These are phyloP conservation scores for Eucidaris tribuloides DNA, from an alignment of 35 echinoderm and acorn worm genomes.

Conservation along the genomic window DNA sequence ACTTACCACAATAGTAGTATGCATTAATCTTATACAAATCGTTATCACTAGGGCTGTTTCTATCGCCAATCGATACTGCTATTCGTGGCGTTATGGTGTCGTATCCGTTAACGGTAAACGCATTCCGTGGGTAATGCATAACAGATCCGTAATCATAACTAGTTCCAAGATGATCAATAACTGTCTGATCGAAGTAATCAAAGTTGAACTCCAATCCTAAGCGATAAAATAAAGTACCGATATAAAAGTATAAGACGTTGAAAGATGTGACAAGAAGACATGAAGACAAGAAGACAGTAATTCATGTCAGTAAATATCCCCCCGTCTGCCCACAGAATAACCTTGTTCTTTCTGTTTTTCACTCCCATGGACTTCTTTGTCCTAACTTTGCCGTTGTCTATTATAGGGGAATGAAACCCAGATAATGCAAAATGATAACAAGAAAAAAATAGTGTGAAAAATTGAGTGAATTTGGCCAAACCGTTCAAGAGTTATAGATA, in stretches of 20 bases:
- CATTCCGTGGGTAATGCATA: constrained; percentile 83
- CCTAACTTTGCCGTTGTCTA: no score
- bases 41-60: constrained; percentile 72
- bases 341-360: no score
- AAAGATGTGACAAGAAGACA: neutral
- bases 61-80: constrained; percentile 42
- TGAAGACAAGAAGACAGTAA: neutral
- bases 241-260: neutral
- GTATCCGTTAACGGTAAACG: constrained; percentile 62
- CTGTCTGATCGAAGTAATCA: constrained; percentile 34
- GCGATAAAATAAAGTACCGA: neutral
- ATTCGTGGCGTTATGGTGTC: constrained; percentile 49
- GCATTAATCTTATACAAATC: constrained; percentile 74
- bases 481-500: no score
- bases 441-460: no score
- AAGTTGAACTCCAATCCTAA: constrained; percentile 79
- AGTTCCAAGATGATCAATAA: constrained; percentile 53
- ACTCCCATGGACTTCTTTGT: no score
- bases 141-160: constrained; percentile 84
- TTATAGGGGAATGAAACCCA: no score
- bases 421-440: no score
- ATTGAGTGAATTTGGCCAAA: no score
- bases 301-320: neutral
- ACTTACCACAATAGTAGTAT: constrained; percentile 85
- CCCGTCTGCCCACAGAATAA: neutral